Evolutionary conservation across 30 jellyfish, hydroid and myxozoan genomes (phyloP), one percentile per base, ranked within the genome.

Genomic region (Turritopsis dohrnii): DNA sequence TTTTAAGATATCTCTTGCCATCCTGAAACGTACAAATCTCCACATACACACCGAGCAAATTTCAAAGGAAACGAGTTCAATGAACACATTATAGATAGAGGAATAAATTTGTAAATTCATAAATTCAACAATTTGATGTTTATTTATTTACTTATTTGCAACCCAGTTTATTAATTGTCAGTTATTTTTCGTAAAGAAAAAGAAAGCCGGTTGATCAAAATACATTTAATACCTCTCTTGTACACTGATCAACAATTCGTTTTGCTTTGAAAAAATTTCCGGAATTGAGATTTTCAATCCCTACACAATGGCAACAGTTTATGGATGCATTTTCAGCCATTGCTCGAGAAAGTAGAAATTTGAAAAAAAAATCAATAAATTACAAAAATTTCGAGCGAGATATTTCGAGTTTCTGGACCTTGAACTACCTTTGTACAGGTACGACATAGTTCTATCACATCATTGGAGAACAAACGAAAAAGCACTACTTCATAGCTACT

Each of bases 351-450:
- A 69, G 77, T n/a, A 69, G 30, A 69, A 69, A 69, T n/a, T 27
- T 69, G 8, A 7, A 27, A 23, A 69, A 69, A 21, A 69, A 69
- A 69, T 23, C 77, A 69, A 69, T 23, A 9, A 69, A 69, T 69
- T 7, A 69, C 77, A 69, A 27, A 18, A 27, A 69, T n/a, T 69
- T 69, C 77, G 77, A 69, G 77, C 31, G 9, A 69, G 30, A 69
- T n/a, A 69, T n/a, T 69, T 69, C 77, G 77, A 69, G 77, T 69
- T n/a, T 23, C 28, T 69, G 77, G 22, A 69, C 22, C 77, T 69
- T 69, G 8, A 7, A 7, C 77, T 27, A n/a, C 9, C 19, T 69
- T 7, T n/a, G 28, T 69, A 23, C 77, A 69, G 77, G 31, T 23
- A 69, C 77, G 77, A 69, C 28, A 8, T 69, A 23, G 4, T 23